These are phyloP conservation scores for Melanchra persicariae DNA, from an alignment of 2,888 invertebrate species.

Conservation along the genomic window DNA sequence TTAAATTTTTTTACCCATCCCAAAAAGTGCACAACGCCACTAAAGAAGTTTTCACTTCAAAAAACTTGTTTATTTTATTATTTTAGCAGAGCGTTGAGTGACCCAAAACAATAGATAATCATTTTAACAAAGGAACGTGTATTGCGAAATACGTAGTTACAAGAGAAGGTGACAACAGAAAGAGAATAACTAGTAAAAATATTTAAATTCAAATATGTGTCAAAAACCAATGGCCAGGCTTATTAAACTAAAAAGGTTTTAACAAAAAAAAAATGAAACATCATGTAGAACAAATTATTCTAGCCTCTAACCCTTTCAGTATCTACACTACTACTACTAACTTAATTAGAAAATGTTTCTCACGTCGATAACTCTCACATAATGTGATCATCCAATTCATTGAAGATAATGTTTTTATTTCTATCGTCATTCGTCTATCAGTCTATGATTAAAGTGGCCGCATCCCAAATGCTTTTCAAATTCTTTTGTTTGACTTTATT, in stretches of 20 bases:
- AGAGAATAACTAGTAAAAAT: no score
- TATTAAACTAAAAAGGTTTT: not conserved
- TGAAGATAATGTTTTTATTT: slow-evolving; percentile 10
- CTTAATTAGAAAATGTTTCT: not conserved
- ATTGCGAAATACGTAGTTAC: no score
- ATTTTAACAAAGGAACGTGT: no score
- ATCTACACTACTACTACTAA: not conserved
- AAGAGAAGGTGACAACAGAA: no score
- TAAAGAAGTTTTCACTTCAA: no score
- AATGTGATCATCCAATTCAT: slow-evolving; percentile 2
- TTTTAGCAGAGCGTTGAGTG: no score
- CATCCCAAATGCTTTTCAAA: slow-evolving; percentile 34
- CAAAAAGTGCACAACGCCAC: no score
- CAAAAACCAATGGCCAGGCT: no score
- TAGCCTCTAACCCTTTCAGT: not conserved
- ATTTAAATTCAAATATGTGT: no score
- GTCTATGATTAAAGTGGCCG: not conserved
- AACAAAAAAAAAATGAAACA: slow-evolving; percentile 8
- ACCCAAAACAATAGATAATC: no score
- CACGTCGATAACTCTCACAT: slow-evolving; percentile 15
- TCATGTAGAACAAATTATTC: slow-evolving; percentile 15
- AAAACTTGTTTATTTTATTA: no score
- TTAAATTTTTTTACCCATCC: no score
- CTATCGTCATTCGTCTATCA: not conserved
- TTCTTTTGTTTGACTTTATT: slow-evolving; percentile 20